These are phyloP conservation scores for Blennius ocellaris DNA, from an alignment of 2,113 vertebrate genomes.

Conservation along the genomic window DNA sequence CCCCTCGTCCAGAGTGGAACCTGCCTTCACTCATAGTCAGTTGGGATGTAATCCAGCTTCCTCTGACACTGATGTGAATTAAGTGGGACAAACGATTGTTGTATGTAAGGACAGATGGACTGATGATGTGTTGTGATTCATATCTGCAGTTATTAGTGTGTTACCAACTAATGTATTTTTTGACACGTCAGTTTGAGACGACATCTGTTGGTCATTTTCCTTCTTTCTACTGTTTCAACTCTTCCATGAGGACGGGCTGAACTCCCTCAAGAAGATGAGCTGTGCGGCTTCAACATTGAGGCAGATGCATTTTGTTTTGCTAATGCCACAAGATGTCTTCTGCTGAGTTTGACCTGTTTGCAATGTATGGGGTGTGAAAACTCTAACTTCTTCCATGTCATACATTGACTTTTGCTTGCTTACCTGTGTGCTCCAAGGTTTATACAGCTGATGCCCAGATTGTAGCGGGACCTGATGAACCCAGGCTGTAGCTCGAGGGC, in stretches of 20 bases:
- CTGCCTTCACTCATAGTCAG: too few species aligned
- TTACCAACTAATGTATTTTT: too few species aligned
- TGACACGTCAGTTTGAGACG: too few species aligned
- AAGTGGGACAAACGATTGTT: too few species aligned
- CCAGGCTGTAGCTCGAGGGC: conserved; percentile 97
- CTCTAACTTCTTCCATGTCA: background rate
- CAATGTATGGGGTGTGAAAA: background rate
- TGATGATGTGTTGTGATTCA: too few species aligned
- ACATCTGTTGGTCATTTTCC: background rate
- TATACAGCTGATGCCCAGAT: conserved; percentile 98
- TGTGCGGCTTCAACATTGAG: background rate
- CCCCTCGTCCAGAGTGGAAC: too few species aligned
- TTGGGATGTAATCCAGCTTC: too few species aligned
- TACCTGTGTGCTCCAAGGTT: conserved; percentile 98
- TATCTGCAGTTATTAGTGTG: too few species aligned
- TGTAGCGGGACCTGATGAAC: conserved; percentile 97
- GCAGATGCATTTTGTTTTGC: background rate
- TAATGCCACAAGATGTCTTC: background rate
- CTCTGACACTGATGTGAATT: too few species aligned
- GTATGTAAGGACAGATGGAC: too few species aligned
- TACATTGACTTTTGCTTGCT: conserved; percentile 35
- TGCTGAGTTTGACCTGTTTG: background rate
- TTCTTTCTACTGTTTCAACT: background rate
- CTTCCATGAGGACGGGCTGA: background rate
- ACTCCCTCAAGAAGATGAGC: background rate